A percentile compares a stretch with the other conserved stretches of the same genome.
These are phyloP conservation scores for Endotricha flammealis DNA, from an alignment of 2,888 invertebrate species.

Conservation along the genomic window DNA sequence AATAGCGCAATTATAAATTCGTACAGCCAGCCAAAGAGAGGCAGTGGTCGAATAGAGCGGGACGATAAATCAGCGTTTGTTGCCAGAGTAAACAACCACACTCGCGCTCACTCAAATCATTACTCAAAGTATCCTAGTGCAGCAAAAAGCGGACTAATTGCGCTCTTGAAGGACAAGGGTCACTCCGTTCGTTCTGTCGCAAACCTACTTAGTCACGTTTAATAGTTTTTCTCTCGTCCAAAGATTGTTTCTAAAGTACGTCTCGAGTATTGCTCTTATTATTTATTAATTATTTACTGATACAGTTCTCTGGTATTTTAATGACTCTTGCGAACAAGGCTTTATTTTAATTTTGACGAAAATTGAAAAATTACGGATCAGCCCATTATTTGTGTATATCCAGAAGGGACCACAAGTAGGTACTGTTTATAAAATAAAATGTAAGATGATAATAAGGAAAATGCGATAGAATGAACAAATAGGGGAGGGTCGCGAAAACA, in stretches of 20 bases:
- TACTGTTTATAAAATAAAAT: conserved; percentile 29
- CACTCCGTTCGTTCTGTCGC: conserved; percentile 56
- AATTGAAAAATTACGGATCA: conserved; percentile 9
- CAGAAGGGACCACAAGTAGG: conserved; percentile 11
- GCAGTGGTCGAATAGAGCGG: conserved; percentile 27
- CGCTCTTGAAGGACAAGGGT: conserved; percentile 71
- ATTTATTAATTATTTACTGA: conserved; percentile 16
- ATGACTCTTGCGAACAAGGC: not conserved
- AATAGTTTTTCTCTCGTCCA: conserved; percentile 58
- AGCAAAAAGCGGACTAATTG: conserved; percentile 74
- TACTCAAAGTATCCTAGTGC: conserved; percentile 68
- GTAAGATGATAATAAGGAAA: conserved; percentile 33
- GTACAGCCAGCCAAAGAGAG: conserved; percentile 19
- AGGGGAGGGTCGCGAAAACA: conserved; percentile 27
- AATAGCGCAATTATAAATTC: conserved; percentile 12
- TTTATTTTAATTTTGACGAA: conserved; percentile 6
- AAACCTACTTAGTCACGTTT: conserved; percentile 72
- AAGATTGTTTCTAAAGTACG: conserved; percentile 29
- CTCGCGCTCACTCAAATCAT: conserved; percentile 58
- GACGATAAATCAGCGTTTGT: conserved; percentile 66
- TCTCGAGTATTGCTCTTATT: conserved; percentile 31
- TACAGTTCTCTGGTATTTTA: conserved; percentile 7
- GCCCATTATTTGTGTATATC: conserved; percentile 8
- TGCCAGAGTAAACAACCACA: conserved; percentile 62
- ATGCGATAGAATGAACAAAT: conserved; percentile 27